Evolutionary conservation across 2,113 vertebrate species (phyloP).

Genomic region (Nyctereutes procyonoides): DNA sequence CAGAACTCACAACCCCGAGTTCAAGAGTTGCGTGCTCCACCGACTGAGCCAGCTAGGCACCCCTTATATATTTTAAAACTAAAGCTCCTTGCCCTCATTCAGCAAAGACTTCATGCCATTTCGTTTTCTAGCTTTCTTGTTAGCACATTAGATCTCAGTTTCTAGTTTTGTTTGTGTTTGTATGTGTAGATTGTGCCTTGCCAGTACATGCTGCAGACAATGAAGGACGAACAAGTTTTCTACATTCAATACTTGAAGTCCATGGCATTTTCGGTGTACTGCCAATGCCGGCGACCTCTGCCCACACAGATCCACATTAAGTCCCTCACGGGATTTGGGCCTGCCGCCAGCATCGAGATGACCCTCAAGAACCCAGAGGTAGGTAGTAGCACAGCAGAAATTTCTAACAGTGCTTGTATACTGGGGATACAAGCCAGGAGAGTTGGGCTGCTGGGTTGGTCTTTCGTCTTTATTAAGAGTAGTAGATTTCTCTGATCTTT

Average conservation of each 20-base stretch:
- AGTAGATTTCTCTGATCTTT: neutral
- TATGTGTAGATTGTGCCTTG: slow-evolving; percentile 94
- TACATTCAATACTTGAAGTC: slow-evolving; percentile 98
- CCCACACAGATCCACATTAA: slow-evolving; percentile 96
- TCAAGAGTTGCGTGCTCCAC: neutral
- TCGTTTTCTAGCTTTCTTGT: neutral
- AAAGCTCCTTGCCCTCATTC: neutral
- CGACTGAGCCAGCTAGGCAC: neutral
- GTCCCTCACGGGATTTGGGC: slow-evolving; percentile 98
- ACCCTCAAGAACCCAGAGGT: slow-evolving; percentile 95
- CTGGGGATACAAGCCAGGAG: neutral
- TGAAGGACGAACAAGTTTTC: slow-evolving; percentile 95
- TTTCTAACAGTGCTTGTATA: neutral
- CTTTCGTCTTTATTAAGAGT: neutral
- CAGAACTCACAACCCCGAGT: neutral
- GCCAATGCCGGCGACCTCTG: slow-evolving; percentile 94
- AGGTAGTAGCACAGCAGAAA: slow-evolving; percentile 41
- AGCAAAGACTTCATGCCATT: neutral
- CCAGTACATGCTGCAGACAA: slow-evolving; percentile 97
- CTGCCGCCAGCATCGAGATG: slow-evolving; percentile 92
- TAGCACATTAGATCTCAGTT: neutral
- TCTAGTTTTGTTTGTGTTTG: neutral
- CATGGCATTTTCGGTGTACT: slow-evolving; percentile 97
- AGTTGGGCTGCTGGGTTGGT: neutral
- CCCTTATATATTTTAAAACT: neutral